Evolutionary conservation across 2,888 invertebrate genomes (phyloP).

Genomic region (Apoda limacodes): DNA sequence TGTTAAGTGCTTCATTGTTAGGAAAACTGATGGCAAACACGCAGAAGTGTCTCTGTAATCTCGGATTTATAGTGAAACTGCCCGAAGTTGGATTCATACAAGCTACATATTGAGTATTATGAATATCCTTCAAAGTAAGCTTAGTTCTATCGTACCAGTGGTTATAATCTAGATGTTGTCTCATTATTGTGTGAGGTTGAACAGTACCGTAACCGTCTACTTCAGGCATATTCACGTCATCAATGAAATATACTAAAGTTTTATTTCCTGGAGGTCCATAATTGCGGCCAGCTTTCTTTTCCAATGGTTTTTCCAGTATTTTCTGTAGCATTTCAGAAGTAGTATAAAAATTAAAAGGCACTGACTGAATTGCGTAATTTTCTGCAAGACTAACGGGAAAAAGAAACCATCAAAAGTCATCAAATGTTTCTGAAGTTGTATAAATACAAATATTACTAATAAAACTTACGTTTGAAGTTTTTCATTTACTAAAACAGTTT

Average conservation of each 20-base stretch:
- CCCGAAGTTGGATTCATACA: slow-evolving; percentile 99
- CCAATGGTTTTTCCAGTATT: slow-evolving; percentile 92
- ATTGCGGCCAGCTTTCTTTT: slow-evolving; percentile 96
- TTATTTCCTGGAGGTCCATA: slow-evolving; percentile 97
- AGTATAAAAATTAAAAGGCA: slow-evolving; percentile 97
- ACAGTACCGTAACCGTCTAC: slow-evolving; percentile 91
- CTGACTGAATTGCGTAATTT: slow-evolving; percentile 89
- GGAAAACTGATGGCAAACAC: slow-evolving; percentile 90
- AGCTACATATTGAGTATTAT: slow-evolving; percentile 96
- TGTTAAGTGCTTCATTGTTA: slow-evolving; percentile 83
- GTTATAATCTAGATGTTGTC: slow-evolving; percentile 95
- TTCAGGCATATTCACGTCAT: slow-evolving; percentile 99
- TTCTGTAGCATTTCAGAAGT: slow-evolving; percentile 94
- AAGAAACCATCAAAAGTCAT: slow-evolving; percentile 2
- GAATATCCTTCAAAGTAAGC: slow-evolving; percentile 91
- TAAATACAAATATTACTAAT: slow-evolving; percentile 1
- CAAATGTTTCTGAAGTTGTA: too few species aligned
- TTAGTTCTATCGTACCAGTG: slow-evolving; percentile 93
- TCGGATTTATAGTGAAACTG: slow-evolving; percentile 95
- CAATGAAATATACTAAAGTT: slow-evolving; percentile 93
- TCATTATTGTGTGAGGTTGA: slow-evolving; percentile 94
- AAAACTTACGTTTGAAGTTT: slow-evolving; percentile 68
- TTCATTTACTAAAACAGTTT: slow-evolving; percentile 85
- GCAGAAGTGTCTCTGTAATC: slow-evolving; percentile 91
- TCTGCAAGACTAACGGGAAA: slow-evolving; percentile 75